Conservation (phyloP, 2,113 vertebrate genomes). For the Notechis scutatus region DNA sequence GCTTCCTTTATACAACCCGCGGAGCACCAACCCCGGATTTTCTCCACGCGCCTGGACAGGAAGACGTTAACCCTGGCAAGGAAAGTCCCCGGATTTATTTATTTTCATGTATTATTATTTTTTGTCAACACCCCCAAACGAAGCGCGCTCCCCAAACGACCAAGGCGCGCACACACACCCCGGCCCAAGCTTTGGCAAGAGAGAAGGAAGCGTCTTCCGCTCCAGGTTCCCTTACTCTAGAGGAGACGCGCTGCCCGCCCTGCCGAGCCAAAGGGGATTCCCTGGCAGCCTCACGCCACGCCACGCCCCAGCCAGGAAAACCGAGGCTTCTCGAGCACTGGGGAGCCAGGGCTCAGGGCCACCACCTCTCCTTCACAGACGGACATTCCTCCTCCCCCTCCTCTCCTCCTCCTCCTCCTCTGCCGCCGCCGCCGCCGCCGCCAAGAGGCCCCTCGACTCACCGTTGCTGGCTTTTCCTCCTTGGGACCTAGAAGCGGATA, state of each 20-base stretch:
- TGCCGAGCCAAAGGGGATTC: neutral
- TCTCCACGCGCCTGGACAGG: neutral
- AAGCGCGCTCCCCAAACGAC: neutral
- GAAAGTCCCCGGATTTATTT: neutral
- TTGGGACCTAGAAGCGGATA: neutral
- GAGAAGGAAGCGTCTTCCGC: neutral
- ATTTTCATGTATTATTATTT: neutral
- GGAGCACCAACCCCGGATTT: neutral
- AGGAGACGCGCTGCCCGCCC: neutral
- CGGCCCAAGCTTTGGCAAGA: neutral
- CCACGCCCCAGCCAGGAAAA: neutral
- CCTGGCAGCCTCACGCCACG: neutral
- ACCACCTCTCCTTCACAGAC: neutral
- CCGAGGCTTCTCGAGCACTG: neutral
- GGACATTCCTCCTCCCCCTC: neutral
- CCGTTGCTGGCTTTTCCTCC: neutral
- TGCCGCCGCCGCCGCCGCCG: neutral
- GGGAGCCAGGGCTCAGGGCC: neutral
- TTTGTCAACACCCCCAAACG: neutral
- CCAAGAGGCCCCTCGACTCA: neutral
- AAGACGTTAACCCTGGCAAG: neutral
- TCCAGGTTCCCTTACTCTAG: neutral
- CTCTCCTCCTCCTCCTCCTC: too few relatives aligned
- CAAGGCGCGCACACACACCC: neutral
- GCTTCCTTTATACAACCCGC: slow-evolving; percentile 2